A percentile compares a stretch with the other conserved stretches of the same genome.
These are phyloP conservation scores for Bombus pyrosoma DNA, from an alignment of 1,140 invertebrate genomes.

Conservation along the genomic window DNA sequence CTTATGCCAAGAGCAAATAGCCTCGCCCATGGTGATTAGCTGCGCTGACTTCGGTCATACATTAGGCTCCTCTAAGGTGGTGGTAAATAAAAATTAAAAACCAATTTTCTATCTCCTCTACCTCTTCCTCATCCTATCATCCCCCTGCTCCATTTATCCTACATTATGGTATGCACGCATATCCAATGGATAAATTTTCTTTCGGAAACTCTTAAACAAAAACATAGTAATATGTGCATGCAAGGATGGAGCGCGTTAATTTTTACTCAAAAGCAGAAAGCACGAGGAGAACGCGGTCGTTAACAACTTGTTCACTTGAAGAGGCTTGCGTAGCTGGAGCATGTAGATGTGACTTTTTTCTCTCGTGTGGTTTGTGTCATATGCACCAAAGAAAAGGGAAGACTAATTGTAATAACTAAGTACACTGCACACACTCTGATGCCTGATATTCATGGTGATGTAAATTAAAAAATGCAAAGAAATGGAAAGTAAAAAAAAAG, in stretches of 20 bases:
- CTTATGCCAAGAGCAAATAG: conserved; percentile 77
- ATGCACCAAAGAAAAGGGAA: conserved; percentile 8
- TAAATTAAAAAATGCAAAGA: conserved; percentile 9
- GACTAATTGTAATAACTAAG: conserved; percentile 55
- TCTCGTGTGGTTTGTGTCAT: conserved; percentile 9
- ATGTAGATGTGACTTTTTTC: conserved; percentile 38
- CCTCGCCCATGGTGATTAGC: conserved; percentile 66
- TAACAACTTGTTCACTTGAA: conserved; percentile 32
- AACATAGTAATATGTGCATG: conserved; percentile 53
- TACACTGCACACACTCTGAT: conserved; percentile 17
- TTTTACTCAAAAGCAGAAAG: background rate
- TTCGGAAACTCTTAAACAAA: background rate
- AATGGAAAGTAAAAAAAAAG: background rate
- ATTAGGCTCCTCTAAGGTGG: conserved; percentile 63
- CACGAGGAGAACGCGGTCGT: background rate
- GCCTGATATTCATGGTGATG: conserved; percentile 11
- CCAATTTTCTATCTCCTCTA: conserved; percentile 31
- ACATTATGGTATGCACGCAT: conserved; percentile 50
- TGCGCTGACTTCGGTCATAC: conserved; percentile 61
- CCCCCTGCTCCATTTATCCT: background rate
- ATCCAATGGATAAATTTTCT: conserved; percentile 7
- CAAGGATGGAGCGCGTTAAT: background rate
- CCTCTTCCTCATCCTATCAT: background rate
- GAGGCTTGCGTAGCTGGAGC: conserved; percentile 31
- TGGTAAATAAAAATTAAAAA: conserved; percentile 71